These are phyloP conservation scores for Drosophila nigrodunni DNA, from an alignment of 1,140 invertebrate genomes.

Conservation along the genomic window DNA sequence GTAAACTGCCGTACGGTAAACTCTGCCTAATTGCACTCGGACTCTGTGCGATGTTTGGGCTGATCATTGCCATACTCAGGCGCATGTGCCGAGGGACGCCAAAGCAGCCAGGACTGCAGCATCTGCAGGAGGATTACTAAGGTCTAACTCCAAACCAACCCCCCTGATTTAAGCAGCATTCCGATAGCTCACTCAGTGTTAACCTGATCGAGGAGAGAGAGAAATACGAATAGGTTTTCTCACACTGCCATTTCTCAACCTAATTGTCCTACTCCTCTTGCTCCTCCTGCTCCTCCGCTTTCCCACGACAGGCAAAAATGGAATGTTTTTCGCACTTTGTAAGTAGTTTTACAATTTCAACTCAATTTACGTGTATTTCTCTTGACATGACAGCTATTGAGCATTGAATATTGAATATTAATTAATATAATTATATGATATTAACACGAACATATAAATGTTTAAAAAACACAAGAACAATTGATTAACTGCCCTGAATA, in stretches of 20 bases:
- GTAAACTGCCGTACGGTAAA: conserved; percentile 85
- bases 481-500: conserved; percentile 72
- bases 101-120: conserved; percentile 59
- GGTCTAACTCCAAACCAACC: not conserved
- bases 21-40: conserved; percentile 86
- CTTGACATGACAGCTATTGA: conserved; percentile 56
- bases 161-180: conserved; percentile 5
- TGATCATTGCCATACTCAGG: conserved; percentile 84
- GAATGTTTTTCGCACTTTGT: conserved; percentile 43
- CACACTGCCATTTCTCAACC: conserved; percentile 17
- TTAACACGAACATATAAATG: conserved; percentile 72
- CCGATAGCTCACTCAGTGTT: conserved; percentile 9
- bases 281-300: not conserved
- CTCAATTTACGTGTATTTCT: conserved; percentile 43
- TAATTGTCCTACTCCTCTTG: not conserved
- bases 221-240: conserved; percentile 6
- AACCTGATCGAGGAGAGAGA: not conserved
- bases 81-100: conserved; percentile 83
- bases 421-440: conserved; percentile 68
- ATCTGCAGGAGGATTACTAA: conserved; percentile 71
- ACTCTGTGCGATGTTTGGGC: conserved; percentile 79
- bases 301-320: not conserved
- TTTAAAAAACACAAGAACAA: conserved; percentile 70
- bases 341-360: conserved; percentile 62
- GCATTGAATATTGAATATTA: conserved; percentile 68